A percentile compares a stretch with the other conserved stretches of the same genome.
These are phyloP conservation scores for Meghimatium bilineatum DNA, from an alignment of 2,888 invertebrate species.

Conservation along the genomic window DNA sequence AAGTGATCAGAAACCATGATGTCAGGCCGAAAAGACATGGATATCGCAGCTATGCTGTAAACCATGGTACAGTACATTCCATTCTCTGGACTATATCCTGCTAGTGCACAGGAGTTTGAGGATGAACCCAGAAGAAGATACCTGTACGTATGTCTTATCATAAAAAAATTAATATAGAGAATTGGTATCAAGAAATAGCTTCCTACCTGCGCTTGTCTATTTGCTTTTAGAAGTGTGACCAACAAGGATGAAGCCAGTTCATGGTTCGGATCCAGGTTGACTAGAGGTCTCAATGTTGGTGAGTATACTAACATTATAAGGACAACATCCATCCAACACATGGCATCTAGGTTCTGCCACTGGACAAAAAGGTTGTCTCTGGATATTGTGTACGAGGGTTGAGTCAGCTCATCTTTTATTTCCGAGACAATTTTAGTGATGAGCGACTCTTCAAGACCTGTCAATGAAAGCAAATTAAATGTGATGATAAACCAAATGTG, in stretches of 20 bases:
- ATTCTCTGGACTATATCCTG: no score
- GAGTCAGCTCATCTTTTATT: slow-evolving; percentile 21
- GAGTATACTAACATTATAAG: slow-evolving; percentile 70
- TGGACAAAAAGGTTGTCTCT: slow-evolving; percentile 63
- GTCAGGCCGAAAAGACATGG: no score
- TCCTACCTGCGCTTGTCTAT: slow-evolving; percentile 61
- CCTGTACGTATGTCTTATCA: no score
- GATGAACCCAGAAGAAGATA: no score
- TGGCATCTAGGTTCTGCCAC: slow-evolving; percentile 74
- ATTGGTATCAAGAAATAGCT: background rate
- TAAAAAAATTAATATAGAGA: no score
- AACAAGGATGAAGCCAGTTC: slow-evolving; percentile 57
- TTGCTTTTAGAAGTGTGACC: slow-evolving; percentile 63
- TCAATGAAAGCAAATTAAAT: background rate
- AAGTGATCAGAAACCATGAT: no score
- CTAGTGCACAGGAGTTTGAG: no score
- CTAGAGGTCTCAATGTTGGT: slow-evolving; percentile 55
- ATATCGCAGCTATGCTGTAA: no score
- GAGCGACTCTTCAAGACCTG: slow-evolving; percentile 36
- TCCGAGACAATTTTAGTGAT: slow-evolving; percentile 27
- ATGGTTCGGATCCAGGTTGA: slow-evolving; percentile 47
- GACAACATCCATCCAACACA: slow-evolving; percentile 76
- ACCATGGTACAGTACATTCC: no score
- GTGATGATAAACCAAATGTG: no score
- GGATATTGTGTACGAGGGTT: slow-evolving; percentile 24